Base-by-base conservation (phyloP, 2,113 vertebrate species). In the Phyllopteryx taeniolatus region DNA sequence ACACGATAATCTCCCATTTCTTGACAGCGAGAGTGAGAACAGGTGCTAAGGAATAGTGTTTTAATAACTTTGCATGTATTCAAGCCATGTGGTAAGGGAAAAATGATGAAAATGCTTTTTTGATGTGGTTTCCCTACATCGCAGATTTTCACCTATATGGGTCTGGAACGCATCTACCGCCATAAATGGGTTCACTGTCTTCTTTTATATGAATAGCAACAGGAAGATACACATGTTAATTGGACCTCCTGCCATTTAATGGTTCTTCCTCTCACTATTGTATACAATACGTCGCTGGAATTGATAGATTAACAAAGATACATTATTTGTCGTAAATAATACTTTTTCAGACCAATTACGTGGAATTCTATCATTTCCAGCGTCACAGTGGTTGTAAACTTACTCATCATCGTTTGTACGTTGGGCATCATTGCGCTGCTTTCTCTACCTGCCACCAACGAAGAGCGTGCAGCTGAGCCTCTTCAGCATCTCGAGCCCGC, bases 381-480 rank as follows among this genome's bases (percentile, higher is more conserved):
- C 13, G n/a, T 1, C 14, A 13, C 22, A 17, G 54, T 11, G 6
- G 31, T 33, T 27, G 11, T n/a, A 10, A 57, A 57, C n/a, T 57
- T 5, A 61, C 59, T 61, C 2, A 9, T 61, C 31, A 9, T 61
- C 31, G 14, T 35, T 33, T 35, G 59, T 33, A 33, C 31, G 59
- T 19, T 61, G 59, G 47, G n/a, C n/a, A n/a, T 56, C 19, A 53
- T 11, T 22, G 47, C 39, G 46, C 31, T 9, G 5, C 19, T 67
- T 35, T 51, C 67, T 78, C 59, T 89, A 80, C 82, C 86, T 89
- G 88, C 75, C 72, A 73, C 20, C 68, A n/a, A 39, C 17, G 66
- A 69, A 73, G 53, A 19, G 73, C 70, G 6, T 31, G 78, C 87
- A 91, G 88, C 87, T 85, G 82, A 90, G 76, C 62, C 68, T 82